phyloP scores from a whole-genome alignment of 2,113 vertebrate species.

The Excalfactoria chinensis region DNA sequence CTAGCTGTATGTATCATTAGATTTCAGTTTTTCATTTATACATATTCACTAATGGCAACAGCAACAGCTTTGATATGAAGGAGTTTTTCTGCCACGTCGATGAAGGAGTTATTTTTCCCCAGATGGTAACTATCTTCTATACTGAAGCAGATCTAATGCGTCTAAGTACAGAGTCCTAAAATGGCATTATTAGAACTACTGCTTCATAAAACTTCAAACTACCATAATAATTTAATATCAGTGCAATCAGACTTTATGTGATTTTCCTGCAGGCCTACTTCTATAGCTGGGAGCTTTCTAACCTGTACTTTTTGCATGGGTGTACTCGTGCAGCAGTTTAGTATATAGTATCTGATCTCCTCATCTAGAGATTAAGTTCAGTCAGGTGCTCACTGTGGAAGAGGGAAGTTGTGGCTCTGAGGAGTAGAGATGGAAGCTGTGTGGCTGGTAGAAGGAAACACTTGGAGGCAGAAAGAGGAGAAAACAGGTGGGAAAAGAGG shows the following conservation, averaged over 20 bases:
- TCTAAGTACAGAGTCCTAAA: conserved; percentile 20
- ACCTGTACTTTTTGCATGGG: conserved; percentile 60
- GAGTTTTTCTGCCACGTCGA: background rate
- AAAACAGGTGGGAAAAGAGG: background rate
- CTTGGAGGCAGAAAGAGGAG: background rate
- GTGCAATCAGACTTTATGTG: conserved; percentile 26
- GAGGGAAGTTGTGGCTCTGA: conserved; percentile 78
- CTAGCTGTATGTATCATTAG: background rate
- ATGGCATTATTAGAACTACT: conserved; percentile 4
- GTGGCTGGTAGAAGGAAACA: background rate
- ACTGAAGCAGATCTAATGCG: background rate
- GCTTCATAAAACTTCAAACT: conserved; percentile 30
- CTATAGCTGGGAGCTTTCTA: background rate
- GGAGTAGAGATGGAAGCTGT: background rate
- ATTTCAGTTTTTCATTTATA: conserved; percentile 24
- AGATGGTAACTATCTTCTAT: background rate
- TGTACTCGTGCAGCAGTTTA: conserved; percentile 83
- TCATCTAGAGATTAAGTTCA: conserved; percentile 78
- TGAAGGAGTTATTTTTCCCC: conserved; percentile 13
- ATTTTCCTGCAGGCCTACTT: conserved; percentile 9
- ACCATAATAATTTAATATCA: conserved; percentile 21
- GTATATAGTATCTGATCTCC: conserved; percentile 66
- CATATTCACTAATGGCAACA: background rate
- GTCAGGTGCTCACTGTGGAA: conserved; percentile 70
- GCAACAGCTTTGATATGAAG: background rate